Evolutionary conservation across 2,113 vertebrate genomes (phyloP), one percentile per base, ranked within the genome.

Genomic region (Pithys albifrons): DNA sequence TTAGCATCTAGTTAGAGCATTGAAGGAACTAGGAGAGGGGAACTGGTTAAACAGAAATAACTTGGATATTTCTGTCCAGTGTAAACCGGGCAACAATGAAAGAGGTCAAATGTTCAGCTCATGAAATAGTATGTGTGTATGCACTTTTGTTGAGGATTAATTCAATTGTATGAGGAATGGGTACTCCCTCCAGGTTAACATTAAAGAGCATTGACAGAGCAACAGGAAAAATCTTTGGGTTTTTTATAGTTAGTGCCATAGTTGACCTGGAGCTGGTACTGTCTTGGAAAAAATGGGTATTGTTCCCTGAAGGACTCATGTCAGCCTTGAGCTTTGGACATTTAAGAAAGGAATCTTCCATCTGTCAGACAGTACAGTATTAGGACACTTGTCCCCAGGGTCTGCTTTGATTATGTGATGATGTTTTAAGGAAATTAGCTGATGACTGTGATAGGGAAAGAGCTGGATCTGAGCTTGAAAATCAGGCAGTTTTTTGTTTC

Each of bases 41-140:
- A 95, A 70, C 76, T 83, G 91, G 85, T 92, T 93, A 95, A 91
- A 95, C 70, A 91, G 85, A 97, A 98, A 97, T 91, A 96, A 91
- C 95, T 94, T 88, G 86, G 75, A 96, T 97, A 95, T 95, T 98
- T 98, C 90, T 92, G 89, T 96, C 54, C 85, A 76, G 91, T 91
- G 85, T 91, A 93, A 94, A 74, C 85, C 0, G 29, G 88, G 91
- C 86, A 86, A 85, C 88, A 95, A 87, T 20, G 75, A 96, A 95
- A 39, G 57, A 96, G 97, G 97, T 97, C 96, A 98, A 76, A 97
- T 85, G 95, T 97, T 97, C 96, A 97, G 72, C 80, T 94, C 79
- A 75, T 3, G 2, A 92, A 97, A 93, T 91, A 88, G 59, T 65
- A 85, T 69, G 51, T 33, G 24, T 41, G 14, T 57, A 46, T 61